These are phyloP conservation scores for Formica exsecta DNA, from an alignment of 1,140 invertebrate species.

Conservation along the genomic window DNA sequence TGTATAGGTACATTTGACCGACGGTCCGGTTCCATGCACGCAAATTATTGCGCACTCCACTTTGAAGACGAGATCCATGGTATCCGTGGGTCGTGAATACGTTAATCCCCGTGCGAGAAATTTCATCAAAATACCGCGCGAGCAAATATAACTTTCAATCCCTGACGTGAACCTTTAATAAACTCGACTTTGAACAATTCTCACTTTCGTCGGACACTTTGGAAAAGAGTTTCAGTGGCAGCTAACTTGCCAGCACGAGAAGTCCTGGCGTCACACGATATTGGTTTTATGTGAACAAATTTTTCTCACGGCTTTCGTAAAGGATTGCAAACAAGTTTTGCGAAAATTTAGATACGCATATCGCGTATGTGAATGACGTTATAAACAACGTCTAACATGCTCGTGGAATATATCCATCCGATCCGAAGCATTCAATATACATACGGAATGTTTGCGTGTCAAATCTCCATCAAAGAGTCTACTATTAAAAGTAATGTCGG, in stretches of 20 bases:
- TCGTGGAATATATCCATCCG: constrained; percentile 7
- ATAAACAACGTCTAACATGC: neutral
- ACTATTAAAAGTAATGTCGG: constrained; percentile 21
- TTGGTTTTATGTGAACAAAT: constrained; percentile 29
- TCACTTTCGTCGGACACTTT: constrained; percentile 22
- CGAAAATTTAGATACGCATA: constrained; percentile 10
- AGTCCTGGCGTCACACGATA: neutral
- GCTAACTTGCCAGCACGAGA: constrained; percentile 19
- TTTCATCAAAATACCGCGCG: constrained; percentile 51
- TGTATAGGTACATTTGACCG: neutral
- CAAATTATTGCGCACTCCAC: constrained; percentile 67
- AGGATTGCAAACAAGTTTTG: constrained; percentile 37
- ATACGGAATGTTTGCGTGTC: neutral
- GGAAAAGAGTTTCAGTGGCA: neutral
- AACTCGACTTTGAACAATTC: constrained; percentile 5
- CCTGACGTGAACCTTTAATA: neutral
- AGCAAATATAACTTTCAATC: neutral
- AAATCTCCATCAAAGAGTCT: constrained; percentile 42
- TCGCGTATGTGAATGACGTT: constrained; percentile 7
- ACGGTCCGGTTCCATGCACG: constrained; percentile 47
- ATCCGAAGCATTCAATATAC: neutral
- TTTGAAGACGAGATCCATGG: constrained; percentile 51
- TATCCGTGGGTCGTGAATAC: constrained; percentile 27
- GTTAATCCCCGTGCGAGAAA: constrained; percentile 25
- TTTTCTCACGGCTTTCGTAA: constrained; percentile 26